phyloP scores from a whole-genome alignment of 2,113 vertebrate species.

The Percopsis transmontana region DNA sequence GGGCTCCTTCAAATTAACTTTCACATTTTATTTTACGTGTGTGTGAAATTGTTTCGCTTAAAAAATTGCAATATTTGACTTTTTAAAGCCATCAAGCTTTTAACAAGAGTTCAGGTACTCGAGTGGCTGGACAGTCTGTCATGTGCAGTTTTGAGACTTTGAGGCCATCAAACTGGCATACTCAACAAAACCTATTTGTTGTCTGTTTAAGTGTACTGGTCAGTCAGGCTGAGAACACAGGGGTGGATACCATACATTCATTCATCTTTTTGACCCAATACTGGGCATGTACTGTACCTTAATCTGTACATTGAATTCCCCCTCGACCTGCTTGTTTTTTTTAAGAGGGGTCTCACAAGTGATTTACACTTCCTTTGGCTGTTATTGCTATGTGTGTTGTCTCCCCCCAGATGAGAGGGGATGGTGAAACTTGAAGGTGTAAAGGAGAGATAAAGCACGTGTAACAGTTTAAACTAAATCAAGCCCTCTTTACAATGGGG shows the following conservation, averaged over 20 bases:
- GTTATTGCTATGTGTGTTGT: no score
- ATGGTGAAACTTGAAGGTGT: not conserved
- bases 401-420: slow-evolving; percentile 17
- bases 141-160: slow-evolving; percentile 28
- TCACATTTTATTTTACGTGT: no score
- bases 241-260: slow-evolving; percentile 16
- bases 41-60: not conserved
- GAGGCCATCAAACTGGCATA: slow-evolving; percentile 26
- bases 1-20: no score
- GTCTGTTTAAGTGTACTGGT: slow-evolving; percentile 57
- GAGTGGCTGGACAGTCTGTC: no score
- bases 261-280: slow-evolving; percentile 30
- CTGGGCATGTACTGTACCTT: no score
- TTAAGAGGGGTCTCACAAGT: slow-evolving; percentile 25
- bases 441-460: slow-evolving; percentile 15
- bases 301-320: slow-evolving; percentile 11
- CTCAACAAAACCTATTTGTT: slow-evolving; percentile 44
- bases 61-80: no score
- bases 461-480: slow-evolving; percentile 51
- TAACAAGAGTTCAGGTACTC: no score
- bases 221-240: slow-evolving; percentile 33
- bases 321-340: slow-evolving; percentile 20
- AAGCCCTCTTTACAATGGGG: slow-evolving; percentile 25
- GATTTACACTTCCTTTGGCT: slow-evolving; percentile 45
- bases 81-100: no score